Evolutionary conservation across 2,797 vertebrate species (phyloP).

Genomic region (Poeciliopsis presidionis): DNA sequence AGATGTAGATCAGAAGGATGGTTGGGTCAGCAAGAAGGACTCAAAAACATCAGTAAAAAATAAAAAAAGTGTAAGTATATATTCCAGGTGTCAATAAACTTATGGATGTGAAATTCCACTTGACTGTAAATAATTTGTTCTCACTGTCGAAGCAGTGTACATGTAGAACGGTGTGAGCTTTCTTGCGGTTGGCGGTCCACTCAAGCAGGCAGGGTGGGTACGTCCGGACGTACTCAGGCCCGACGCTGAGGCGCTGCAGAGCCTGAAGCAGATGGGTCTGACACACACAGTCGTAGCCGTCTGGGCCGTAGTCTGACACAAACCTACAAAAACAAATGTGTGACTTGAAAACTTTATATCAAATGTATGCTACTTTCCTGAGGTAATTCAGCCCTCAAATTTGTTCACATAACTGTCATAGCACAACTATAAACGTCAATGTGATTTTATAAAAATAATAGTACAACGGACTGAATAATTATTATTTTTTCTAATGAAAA

Average conservation of each 20-base stretch:
- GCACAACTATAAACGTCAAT: neutral
- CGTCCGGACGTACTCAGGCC: slow-evolving; percentile 75
- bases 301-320: slow-evolving; percentile 88
- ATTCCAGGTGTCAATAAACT: neutral
- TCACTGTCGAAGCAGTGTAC: slow-evolving; percentile 90
- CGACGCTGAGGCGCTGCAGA: slow-evolving; percentile 79
- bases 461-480: neutral
- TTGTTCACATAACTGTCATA: neutral
- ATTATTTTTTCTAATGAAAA: neutral
- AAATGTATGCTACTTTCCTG: neutral
- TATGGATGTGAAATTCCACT: neutral
- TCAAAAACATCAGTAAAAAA: neutral
- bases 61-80: neutral
- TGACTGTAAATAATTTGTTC: neutral
- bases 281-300: slow-evolving; percentile 89
- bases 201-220: slow-evolving; percentile 91
- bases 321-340: slow-evolving; percentile 77
- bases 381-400: neutral
- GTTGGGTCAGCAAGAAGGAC: neutral
- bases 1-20: slow-evolving; percentile 2
- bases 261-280: slow-evolving; percentile 92
- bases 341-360: neutral
- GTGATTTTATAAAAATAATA: neutral
- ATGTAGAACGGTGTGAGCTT: slow-evolving; percentile 88
- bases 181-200: slow-evolving; percentile 88